Evolutionary conservation across 2,113 vertebrate species (phyloP).

Genomic region (Boulengeromyrus knoepffleri): DNA sequence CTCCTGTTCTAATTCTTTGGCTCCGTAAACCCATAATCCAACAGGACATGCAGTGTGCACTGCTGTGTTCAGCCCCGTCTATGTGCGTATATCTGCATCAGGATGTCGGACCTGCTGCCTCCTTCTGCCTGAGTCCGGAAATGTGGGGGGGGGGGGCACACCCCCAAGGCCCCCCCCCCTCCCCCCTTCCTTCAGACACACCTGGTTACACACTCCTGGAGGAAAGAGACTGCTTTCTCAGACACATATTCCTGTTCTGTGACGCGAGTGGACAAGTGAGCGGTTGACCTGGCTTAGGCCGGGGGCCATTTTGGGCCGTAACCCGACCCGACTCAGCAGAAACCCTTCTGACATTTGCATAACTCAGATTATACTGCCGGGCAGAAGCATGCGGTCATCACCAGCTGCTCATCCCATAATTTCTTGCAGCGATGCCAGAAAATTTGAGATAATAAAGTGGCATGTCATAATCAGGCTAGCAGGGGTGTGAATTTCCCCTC

Average conservation of each 20-base stretch:
- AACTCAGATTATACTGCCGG: not conserved
- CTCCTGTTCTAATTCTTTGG: conserved; percentile 5
- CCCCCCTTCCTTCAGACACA: not conserved
- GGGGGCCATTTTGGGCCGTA: not conserved
- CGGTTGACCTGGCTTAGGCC: not conserved
- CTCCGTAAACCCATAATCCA: conserved; percentile 13
- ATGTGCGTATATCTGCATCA: not conserved
- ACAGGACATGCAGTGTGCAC: not conserved
- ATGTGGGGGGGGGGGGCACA: not conserved
- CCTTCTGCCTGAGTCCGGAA: not conserved
- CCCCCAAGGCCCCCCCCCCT: not conserved
- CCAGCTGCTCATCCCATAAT: not conserved
- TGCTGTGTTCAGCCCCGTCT: not conserved
- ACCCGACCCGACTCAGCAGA: not conserved
- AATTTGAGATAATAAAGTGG: not conserved
- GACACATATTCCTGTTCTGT: not conserved
- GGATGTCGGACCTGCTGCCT: not conserved
- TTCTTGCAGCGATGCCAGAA: not conserved
- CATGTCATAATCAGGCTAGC: not conserved
- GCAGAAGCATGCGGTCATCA: not conserved
- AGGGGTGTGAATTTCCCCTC: not conserved
- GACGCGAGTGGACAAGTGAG: not conserved
- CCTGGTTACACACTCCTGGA: not conserved
- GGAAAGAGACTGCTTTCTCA: not conserved
- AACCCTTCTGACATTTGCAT: not conserved